Base-by-base conservation (phyloP, 2,888 invertebrate species). In the Exocentrus adspersus region DNA sequence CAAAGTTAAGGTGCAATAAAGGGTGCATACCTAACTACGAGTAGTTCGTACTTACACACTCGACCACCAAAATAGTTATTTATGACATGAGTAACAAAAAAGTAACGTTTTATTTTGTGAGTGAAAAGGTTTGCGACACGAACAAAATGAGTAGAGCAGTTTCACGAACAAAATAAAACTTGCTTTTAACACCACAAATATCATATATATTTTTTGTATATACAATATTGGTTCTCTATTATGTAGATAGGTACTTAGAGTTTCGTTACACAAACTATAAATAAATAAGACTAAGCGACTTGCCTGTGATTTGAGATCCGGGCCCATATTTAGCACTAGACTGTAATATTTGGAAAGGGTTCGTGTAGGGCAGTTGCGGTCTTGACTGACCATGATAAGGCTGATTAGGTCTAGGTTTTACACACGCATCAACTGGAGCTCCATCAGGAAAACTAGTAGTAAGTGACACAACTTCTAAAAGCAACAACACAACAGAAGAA, bases 351-450 rank as follows among this genome's bases (percentile, higher is more conserved):
- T 87, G 87, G 78, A 89, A 93, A 4, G 92, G 92, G 72, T 88
- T 86, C 1, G 86, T 86, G 10, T 87, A 82, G 21, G 85, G 77
- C 0, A 90, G 85, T 77, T 91, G 90, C 0, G 91, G 85, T 65
- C 89, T 84, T 6, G 91, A 89, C 74, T 90, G 89, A 1, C 92
- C 90, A 73, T 93, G 93, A 79, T 92, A 90, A 0, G 93, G 93
- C 76, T 89, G 88, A 81, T 92, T 92, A 1, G 90, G 87, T 43
- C 89, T 85, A 20, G 89, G 86, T 79, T 91, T 92, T 2, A 92
- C 92, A 78, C 93, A 93, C 28, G 91, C 89, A 77, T 93, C 92
- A 21, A 92, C 88, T 0, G 93, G 93, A 1, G 91, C 92, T 1
- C 92, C 92, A 75, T 92, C 92, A n/a, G 92, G 92, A 78, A 92